Evolutionary conservation across 2,888 invertebrate genomes (phyloP).

Genomic region (Orthosia cruda): DNA sequence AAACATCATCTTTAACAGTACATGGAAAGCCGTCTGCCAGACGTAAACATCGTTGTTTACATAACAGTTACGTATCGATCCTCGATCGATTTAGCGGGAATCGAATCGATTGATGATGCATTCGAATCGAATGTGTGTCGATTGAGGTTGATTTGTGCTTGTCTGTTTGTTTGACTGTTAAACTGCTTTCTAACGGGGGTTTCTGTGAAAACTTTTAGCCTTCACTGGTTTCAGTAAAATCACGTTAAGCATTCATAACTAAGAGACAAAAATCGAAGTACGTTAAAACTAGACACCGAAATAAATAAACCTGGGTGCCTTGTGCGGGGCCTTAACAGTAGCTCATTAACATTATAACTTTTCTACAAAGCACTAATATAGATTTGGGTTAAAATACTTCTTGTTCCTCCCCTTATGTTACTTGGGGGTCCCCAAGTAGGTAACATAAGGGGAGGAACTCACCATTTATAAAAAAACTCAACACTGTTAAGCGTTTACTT

Average conservation of each 20-base stretch:
- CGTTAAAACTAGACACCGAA: constrained; percentile 16
- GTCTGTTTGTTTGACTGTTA: constrained; percentile 13
- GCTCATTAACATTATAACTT: constrained; percentile 25
- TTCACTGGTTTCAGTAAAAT: not conserved
- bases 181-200: not conserved
- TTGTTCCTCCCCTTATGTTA: no score
- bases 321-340: constrained; percentile 13
- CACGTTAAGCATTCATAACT: constrained; percentile 5
- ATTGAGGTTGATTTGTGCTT: constrained; percentile 3
- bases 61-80: constrained; percentile 58
- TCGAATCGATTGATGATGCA: constrained; percentile 58
- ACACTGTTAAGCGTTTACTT: no score
- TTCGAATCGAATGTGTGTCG: constrained; percentile 40
- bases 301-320: constrained; percentile 31
- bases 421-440: no score
- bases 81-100: constrained; percentile 54
- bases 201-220: not conserved
- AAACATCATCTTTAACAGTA: constrained; percentile 6
- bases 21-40: constrained; percentile 17
- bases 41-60: constrained; percentile 56
- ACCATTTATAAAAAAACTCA: no score
- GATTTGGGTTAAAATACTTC: no score
- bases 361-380: constrained; percentile 25
- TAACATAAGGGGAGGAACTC: no score
- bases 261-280: constrained; percentile 29